These are phyloP conservation scores for Cybosia mesomella DNA, from an alignment of 2,888 invertebrate genomes.

Conservation along the genomic window DNA sequence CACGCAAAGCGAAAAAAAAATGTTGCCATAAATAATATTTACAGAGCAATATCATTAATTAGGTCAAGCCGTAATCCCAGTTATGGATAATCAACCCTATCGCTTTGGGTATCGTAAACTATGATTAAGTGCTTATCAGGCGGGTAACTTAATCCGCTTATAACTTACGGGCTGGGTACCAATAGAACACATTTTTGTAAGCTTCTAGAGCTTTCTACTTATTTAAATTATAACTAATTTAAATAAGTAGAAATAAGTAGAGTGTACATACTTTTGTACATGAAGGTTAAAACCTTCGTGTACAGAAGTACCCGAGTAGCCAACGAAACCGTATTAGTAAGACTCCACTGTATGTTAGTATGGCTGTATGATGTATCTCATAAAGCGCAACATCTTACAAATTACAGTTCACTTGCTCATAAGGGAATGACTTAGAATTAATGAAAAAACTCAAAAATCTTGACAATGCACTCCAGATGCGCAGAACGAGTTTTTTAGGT, in stretches of 20 bases:
- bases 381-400: no score
- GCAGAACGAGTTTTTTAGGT: no score
- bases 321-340: no score
- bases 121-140: conserved; percentile 17
- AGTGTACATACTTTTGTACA: no score
- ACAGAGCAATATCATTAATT: conserved; percentile 16
- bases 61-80: conserved; percentile 21
- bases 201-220: background rate
- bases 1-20: background rate
- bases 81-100: conserved; percentile 21
- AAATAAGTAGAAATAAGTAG: background rate
- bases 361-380: no score
- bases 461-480: no score
- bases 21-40: background rate
- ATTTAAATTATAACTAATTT: background rate
- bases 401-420: no score
- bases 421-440: no score
- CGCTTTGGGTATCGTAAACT: conserved; percentile 19
- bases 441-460: no score
- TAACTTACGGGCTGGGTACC: background rate
- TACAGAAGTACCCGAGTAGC: no score
- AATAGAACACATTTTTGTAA: background rate
- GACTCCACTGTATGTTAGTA: no score
- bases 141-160: background rate
- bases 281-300: no score